A percentile compares a stretch with the other conserved stretches of the same genome.
phyloP scores from a whole-genome alignment of 2,113 vertebrate species.

The Xenopus laevis region DNA sequence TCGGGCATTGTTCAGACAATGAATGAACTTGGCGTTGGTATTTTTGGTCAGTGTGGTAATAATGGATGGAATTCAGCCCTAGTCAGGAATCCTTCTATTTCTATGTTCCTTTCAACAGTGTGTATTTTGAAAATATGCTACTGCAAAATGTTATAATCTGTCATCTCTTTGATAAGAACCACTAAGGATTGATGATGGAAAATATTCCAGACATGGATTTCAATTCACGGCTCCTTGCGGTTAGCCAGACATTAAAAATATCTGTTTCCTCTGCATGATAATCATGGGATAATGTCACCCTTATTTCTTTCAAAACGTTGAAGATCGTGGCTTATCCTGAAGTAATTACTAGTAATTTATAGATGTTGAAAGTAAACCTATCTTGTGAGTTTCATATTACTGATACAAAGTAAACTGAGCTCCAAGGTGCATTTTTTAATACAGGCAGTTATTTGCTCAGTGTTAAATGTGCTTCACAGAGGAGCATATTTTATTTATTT shows the following conservation, averaged over 20 bases:
- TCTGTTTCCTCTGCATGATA: slow-evolving; percentile 54
- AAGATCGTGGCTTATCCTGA: slow-evolving; percentile 71
- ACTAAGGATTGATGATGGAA: slow-evolving; percentile 45
- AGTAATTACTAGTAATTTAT: slow-evolving; percentile 75
- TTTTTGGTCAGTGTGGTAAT: slow-evolving; percentile 35
- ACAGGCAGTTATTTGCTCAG: slow-evolving; percentile 58
- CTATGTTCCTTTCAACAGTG: slow-evolving; percentile 37
- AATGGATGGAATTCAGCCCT: slow-evolving; percentile 25
- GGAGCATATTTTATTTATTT: no score
- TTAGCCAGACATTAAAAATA: slow-evolving; percentile 48
- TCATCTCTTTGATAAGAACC: slow-evolving; percentile 57
- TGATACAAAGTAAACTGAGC: slow-evolving; percentile 69
- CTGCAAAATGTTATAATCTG: slow-evolving; percentile 53
- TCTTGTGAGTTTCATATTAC: slow-evolving; percentile 61
- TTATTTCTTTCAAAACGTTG: slow-evolving; percentile 65
- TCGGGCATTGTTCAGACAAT: slow-evolving; percentile 17
- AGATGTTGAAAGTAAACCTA: slow-evolving; percentile 67
- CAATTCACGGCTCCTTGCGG: slow-evolving; percentile 38
- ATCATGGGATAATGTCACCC: slow-evolving; percentile 54
- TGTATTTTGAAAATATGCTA: slow-evolving; percentile 43
- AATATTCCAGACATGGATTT: slow-evolving; percentile 38
- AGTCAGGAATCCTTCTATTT: slow-evolving; percentile 46
- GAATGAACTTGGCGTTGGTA: slow-evolving; percentile 35
- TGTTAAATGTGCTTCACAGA: not conserved
- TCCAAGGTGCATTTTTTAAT: slow-evolving; percentile 56